Evolutionary conservation across 2,888 invertebrate species (phyloP).

Genomic region (Polymixis flavicincta): DNA sequence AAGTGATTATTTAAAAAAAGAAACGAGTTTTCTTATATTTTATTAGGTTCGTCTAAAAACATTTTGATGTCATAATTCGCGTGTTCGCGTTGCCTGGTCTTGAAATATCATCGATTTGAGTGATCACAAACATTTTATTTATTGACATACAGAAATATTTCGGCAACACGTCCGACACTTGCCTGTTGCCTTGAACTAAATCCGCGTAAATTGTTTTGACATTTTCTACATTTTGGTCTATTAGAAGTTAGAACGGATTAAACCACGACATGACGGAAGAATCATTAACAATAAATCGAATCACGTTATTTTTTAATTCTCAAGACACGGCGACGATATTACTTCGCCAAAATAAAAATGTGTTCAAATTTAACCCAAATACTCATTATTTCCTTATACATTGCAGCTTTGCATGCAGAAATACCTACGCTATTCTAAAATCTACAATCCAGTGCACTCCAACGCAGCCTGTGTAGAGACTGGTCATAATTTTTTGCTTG

Average conservation of each 20-base stretch:
- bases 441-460: background rate
- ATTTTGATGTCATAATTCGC: background rate
- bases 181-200: background rate
- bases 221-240: background rate
- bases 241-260: background rate
- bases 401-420: conserved; percentile 1
- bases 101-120: background rate
- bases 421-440: background rate
- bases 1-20: background rate
- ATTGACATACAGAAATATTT: background rate
- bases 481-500: background rate
- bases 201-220: no score
- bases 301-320: background rate
- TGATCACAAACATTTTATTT: background rate
- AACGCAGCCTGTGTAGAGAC: background rate
- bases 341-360: background rate
- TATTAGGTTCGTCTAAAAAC: no score
- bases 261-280: background rate
- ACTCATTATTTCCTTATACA: background rate
- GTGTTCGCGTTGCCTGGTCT: background rate
- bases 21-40: background rate
- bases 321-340: background rate
- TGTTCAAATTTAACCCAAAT: background rate
- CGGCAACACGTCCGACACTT: no score
- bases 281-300: background rate